Conservation (phyloP, 2,113 vertebrate species). For the Hippotragus niger region DNA sequence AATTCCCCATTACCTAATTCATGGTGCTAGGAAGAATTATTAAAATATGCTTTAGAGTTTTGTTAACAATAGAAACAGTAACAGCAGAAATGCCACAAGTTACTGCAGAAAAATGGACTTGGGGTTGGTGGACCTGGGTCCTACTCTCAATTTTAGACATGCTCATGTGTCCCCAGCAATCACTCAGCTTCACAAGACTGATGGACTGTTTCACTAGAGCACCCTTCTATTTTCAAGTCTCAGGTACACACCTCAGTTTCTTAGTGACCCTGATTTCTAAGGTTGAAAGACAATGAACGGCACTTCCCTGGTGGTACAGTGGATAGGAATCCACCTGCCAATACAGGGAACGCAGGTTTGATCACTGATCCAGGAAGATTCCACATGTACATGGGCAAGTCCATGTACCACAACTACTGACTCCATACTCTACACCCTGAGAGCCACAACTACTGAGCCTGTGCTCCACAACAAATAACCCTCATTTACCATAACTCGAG, state of each 20-base stretch:
- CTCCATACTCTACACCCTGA: background rate
- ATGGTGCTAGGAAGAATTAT: background rate
- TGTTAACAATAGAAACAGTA: background rate
- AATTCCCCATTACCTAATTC: background rate
- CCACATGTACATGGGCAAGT: background rate
- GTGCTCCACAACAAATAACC: background rate
- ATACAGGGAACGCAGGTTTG: background rate
- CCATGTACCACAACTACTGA: background rate
- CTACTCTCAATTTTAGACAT: background rate
- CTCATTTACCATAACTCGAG: background rate
- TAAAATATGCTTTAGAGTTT: background rate
- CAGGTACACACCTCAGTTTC: background rate
- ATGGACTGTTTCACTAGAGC: background rate
- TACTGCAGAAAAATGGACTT: background rate
- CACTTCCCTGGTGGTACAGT: background rate
- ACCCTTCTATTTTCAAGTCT: background rate
- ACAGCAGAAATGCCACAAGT: background rate
- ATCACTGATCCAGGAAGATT: background rate
- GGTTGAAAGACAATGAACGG: background rate
- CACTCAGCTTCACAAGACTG: background rate
- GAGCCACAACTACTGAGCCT: background rate
- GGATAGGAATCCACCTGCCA: background rate
- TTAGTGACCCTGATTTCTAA: background rate
- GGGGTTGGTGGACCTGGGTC: background rate
- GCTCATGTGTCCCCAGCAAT: background rate